Conservation (phyloP, 2,113 vertebrate genomes). For the Hippocampus guttulatus region DNA sequence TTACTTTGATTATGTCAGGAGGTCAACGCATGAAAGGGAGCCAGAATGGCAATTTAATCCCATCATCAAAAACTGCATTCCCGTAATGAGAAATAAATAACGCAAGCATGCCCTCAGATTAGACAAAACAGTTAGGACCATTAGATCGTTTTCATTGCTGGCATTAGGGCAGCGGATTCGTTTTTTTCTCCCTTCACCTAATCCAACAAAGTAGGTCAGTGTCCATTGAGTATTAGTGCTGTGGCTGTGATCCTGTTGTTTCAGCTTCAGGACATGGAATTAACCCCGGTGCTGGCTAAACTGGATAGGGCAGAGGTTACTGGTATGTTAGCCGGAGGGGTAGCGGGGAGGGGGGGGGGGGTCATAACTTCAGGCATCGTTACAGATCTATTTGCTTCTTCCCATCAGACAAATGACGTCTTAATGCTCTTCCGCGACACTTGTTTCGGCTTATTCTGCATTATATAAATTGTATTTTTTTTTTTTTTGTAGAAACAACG, state of each 20-base stretch:
- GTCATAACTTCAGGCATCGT: conserved; percentile 41
- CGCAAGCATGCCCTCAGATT: conserved; percentile 74
- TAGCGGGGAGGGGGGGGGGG: conserved; percentile 10
- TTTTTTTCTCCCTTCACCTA: conserved; percentile 54
- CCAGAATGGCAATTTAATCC: conserved; percentile 66
- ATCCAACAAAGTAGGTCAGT: conserved; percentile 77
- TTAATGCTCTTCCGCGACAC: conserved; percentile 28
- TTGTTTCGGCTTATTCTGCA: conserved; percentile 9
- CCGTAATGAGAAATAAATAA: conserved; percentile 78
- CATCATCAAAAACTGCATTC: conserved; percentile 72
- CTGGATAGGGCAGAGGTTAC: conserved; percentile 70
- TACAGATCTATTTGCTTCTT: conserved; percentile 48
- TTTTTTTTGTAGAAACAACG: not conserved
- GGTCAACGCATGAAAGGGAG: conserved; percentile 59
- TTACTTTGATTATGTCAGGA: conserved; percentile 45
- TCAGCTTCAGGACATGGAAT: conserved; percentile 74
- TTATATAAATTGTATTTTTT: conserved; percentile 14
- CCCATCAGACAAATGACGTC: conserved; percentile 35
- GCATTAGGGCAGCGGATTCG: conserved; percentile 72
- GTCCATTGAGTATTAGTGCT: conserved; percentile 76
- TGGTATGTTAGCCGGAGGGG: conserved; percentile 48
- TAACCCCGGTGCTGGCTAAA: conserved; percentile 70
- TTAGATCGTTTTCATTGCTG: conserved; percentile 78
- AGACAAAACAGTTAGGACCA: conserved; percentile 74
- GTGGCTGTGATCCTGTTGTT: conserved; percentile 77